phyloP scores from a whole-genome alignment of 2,888 invertebrate genomes.

The Nomada fabriciana region DNA sequence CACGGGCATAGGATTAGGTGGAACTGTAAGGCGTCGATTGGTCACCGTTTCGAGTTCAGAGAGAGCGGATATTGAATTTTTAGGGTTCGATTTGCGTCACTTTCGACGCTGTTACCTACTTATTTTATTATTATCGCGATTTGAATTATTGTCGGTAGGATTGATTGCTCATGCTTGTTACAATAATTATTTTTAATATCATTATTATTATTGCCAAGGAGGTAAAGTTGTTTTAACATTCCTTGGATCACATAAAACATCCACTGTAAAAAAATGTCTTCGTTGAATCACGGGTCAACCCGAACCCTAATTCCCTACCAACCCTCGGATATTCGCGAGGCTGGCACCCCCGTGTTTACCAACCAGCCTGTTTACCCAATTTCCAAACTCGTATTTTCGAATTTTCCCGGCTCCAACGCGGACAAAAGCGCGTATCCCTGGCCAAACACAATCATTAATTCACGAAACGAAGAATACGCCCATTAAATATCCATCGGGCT shows the following conservation, averaged over 20 bases:
- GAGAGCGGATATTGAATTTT: neutral
- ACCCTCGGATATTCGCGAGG: neutral
- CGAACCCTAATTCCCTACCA: too few relatives aligned
- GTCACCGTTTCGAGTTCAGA: slow-evolving; percentile 6
- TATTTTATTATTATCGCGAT: neutral
- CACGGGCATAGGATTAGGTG: neutral
- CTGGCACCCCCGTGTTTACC: slow-evolving; percentile 18
- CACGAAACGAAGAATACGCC: slow-evolving; percentile 33
- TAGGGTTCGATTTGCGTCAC: neutral
- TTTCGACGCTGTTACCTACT: neutral
- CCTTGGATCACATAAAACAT: neutral
- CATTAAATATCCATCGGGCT: slow-evolving; percentile 45
- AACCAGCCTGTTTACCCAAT: slow-evolving; percentile 11
- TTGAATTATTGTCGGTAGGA: too few relatives aligned
- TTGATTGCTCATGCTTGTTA: too few relatives aligned
- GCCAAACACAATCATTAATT: slow-evolving; percentile 42
- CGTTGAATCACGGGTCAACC: neutral
- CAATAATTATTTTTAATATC: too few relatives aligned
- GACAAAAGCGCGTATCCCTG: slow-evolving; percentile 9
- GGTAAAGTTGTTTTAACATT: neutral
- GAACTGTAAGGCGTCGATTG: neutral
- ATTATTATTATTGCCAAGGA: too few relatives aligned
- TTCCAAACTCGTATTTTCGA: slow-evolving; percentile 32
- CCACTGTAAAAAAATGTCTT: neutral
- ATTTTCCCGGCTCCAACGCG: slow-evolving; percentile 18